These are phyloP conservation scores for Holotrichia oblita DNA, from an alignment of 1,140 invertebrate species.

Conservation along the genomic window DNA sequence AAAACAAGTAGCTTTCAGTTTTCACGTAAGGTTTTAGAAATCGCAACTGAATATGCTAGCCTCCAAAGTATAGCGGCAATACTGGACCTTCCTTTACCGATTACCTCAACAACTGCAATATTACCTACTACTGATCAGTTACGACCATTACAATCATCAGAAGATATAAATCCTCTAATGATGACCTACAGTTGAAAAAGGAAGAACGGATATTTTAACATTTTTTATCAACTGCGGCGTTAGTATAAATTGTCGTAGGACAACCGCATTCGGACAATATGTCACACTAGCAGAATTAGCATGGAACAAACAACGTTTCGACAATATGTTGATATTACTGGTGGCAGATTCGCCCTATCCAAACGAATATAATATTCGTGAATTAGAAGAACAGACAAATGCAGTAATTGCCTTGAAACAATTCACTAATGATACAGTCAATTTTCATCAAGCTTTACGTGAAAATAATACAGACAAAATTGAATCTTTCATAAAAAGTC, in stretches of 20 bases:
- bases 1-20: too few relatives aligned
- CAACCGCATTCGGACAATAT: background rate
- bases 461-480: background rate
- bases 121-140: background rate
- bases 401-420: background rate
- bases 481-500: background rate
- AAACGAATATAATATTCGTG: background rate
- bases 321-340: background rate
- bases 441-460: background rate
- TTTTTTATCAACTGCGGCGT: background rate
- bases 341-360: background rate
- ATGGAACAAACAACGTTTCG: background rate
- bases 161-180: background rate
- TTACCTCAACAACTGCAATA: background rate
- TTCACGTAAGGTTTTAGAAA: background rate
- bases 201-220: background rate
- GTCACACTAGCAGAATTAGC: background rate
- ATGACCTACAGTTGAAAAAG: background rate
- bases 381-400: background rate
- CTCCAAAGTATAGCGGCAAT: background rate
- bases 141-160: background rate
- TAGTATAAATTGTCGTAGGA: background rate
- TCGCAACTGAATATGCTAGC: background rate
- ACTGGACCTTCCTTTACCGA: background rate
- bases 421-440: background rate